Conservation (phyloP, 1,140 invertebrate genomes). For the Zeugodacus cucurbitae region DNA sequence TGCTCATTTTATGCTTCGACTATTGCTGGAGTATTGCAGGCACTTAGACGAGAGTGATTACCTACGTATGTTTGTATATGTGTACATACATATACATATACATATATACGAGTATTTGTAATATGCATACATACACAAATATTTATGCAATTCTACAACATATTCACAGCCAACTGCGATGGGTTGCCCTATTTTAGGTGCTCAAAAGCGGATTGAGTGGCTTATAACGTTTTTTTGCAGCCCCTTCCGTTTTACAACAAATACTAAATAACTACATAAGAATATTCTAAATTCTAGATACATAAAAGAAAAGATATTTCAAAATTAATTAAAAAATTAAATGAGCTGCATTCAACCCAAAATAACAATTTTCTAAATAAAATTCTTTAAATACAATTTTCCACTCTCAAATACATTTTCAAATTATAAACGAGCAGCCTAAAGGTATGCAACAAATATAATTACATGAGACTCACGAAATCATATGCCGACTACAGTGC, state of each 20-base stretch:
- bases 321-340: not conserved
- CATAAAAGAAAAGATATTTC: not conserved
- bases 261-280: not conserved
- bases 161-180: too few relatives aligned
- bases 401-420: too few relatives aligned
- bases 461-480: not conserved
- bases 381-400: too few relatives aligned
- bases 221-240: not conserved
- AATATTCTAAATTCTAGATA: not conserved
- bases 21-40: not conserved
- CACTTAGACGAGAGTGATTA: not conserved
- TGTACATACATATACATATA: not conserved
- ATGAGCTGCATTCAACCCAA: too few relatives aligned
- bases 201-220: not conserved
- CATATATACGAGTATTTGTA: not conserved
- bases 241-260: not conserved
- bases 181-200: not conserved
- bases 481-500: not conserved
- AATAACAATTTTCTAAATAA: too few relatives aligned
- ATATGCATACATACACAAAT: not conserved
- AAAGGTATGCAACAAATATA: not conserved
- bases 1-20: conserved; percentile 40
- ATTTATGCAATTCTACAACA: too few relatives aligned
- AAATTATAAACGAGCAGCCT: too few relatives aligned
- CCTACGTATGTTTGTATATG: not conserved